Base-by-base conservation (phyloP, 2,888 invertebrate genomes). In the Drosophila testacea region DNA sequence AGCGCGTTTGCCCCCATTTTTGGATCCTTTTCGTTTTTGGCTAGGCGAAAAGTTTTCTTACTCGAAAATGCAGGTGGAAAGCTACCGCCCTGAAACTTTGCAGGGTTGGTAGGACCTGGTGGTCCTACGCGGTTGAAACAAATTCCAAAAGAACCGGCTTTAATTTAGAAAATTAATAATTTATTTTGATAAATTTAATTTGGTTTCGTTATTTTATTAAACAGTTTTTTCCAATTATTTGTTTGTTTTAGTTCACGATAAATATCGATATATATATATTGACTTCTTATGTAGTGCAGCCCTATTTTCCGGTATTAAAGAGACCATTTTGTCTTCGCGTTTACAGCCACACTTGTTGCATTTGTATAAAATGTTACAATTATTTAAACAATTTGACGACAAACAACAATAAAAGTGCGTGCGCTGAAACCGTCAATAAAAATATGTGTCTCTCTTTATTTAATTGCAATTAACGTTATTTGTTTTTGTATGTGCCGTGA, bases 301-400 rank as follows among this genome's bases (percentile, higher is more conserved):
- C 7, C 52, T 41, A 16, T 9, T 52, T 36, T 63, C 46, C 39
- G 44, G 74, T 41, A 41, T 73, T 51, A 68, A 78, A 54, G 56
- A 36, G 75, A 44, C 47, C 60, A 62, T 79, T 64, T 77, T 69
- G 59, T 74, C 44, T 47, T 55, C 55, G 27, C 47, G 51, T 51
- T 51, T 56, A 34, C 76, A 76, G 76, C 47, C 79, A 76, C 76
- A 76, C 76, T 77, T 69, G 76, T 77, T 79, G 76, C 76, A 69
- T 77, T 77, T 63, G 66, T 57, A 41, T 60, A 75, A 77, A 77
- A 77, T 77, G 79, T 75, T 79, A 69, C 59, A 89, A 71, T 66
- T 75, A 69, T 75, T 89, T 83, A 75, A 81, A 78, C 62, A 70
- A 75, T 71, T 59, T 57, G 57, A 68, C 51, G 70, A 65, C 71